Percentiles rank a stretch among this genome's conserved stretches.
phyloP scores from a whole-genome alignment of 2,888 invertebrate genomes.

The Ormyrus labotus region DNA sequence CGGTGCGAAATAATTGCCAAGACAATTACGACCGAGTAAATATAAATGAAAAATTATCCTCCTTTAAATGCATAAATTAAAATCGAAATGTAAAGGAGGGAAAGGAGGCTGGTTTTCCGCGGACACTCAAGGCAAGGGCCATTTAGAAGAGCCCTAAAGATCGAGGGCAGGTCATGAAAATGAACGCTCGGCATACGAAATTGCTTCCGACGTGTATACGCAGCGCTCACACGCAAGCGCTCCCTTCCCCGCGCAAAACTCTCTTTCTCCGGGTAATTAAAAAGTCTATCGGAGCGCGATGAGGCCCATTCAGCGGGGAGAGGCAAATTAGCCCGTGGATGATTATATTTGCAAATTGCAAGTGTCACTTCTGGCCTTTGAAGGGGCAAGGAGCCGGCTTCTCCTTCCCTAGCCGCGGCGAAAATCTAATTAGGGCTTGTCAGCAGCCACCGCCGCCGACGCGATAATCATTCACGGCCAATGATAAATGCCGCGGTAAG shows the following conservation, averaged over 20 bases:
- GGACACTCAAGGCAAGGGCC: constrained; percentile 30
- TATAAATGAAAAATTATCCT: too few relatives aligned
- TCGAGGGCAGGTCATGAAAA: constrained; percentile 23
- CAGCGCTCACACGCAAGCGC: constrained; percentile 23
- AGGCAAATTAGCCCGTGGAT: constrained; percentile 38
- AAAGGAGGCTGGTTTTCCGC: not conserved
- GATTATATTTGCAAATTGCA: constrained; percentile 54
- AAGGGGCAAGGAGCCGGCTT: constrained; percentile 10
- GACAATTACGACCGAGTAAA: too few relatives aligned
- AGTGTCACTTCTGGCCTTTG: constrained; percentile 47
- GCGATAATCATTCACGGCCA: constrained; percentile 51
- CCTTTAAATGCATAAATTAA: too few relatives aligned
- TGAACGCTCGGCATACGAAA: constrained; percentile 32
- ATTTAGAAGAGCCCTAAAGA: constrained; percentile 17
- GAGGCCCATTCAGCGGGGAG: constrained; percentile 31
- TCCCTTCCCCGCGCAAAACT: constrained; percentile 34
- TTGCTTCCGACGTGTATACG: constrained; percentile 17
- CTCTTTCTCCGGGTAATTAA: constrained; percentile 45
- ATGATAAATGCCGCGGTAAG: constrained; percentile 43
- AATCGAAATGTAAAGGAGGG: too few relatives aligned
- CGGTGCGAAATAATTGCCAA: too few relatives aligned
- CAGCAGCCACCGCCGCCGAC: constrained; percentile 12
- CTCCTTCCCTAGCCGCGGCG: constrained; percentile 18
- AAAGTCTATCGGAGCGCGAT: constrained; percentile 55
- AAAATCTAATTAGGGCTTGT: constrained; percentile 54